Percentiles rank a stretch among this genome's conserved stretches.
phyloP scores from a whole-genome alignment of 2,888 invertebrate genomes.

The Cepaea hortensis region DNA sequence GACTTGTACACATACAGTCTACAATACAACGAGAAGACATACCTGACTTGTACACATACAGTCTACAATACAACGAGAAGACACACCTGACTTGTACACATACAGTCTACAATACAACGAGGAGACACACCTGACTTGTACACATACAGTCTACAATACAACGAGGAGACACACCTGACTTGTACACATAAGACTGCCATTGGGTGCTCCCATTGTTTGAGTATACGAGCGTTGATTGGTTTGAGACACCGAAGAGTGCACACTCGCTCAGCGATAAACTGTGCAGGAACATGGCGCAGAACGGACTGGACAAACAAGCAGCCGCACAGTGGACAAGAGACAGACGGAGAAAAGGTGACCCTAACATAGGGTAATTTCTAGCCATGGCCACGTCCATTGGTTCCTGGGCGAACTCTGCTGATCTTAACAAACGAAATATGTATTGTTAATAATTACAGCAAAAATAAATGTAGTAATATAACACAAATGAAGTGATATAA shows the following conservation, averaged over 20 bases:
- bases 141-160: neutral
- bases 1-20: too few relatives aligned
- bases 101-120: too few relatives aligned
- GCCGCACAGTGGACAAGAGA: neutral
- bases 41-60: too few relatives aligned
- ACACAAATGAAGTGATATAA: too few relatives aligned
- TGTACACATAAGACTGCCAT: neutral
- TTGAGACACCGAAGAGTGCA: neutral
- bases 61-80: too few relatives aligned
- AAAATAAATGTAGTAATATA: neutral
- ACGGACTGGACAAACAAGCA: neutral
- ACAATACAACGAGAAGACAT: too few relatives aligned
- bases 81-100: too few relatives aligned
- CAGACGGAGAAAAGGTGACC: neutral
- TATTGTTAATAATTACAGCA: neutral
- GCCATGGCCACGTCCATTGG: neutral
- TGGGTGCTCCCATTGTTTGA: neutral
- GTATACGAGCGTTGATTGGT: neutral
- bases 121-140: too few relatives aligned
- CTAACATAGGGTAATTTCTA: neutral
- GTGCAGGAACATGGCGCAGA: neutral
- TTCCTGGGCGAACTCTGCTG: neutral
- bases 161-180: neutral
- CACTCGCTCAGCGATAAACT: neutral
- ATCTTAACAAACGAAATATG: neutral